phyloP scores from a whole-genome alignment of 2,888 invertebrate genomes.

The Eretmocerus hayati region DNA sequence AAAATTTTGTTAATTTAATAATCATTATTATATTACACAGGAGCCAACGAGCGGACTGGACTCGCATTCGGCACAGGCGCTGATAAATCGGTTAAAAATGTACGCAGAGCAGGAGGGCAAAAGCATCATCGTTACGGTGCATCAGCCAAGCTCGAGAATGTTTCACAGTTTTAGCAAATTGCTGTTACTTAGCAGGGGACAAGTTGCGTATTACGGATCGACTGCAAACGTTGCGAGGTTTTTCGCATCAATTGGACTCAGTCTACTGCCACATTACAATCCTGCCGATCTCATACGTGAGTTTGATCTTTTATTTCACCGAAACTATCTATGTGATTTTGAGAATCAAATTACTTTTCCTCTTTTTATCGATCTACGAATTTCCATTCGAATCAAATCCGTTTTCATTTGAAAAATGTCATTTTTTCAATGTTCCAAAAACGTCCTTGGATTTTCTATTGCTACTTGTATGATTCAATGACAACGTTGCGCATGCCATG shows the following conservation, averaged over 20 bases:
- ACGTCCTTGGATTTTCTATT: too few relatives aligned
- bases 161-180: conserved; percentile 77
- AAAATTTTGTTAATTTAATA: not conserved
- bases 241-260: conserved; percentile 64
- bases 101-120: conserved; percentile 71
- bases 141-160: conserved; percentile 78
- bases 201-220: conserved; percentile 71
- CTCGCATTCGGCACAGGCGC: conserved; percentile 68
- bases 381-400: too few relatives aligned
- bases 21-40: too few relatives aligned
- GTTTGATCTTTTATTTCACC: conserved; percentile 35
- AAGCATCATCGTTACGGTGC: conserved; percentile 71
- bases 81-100: conserved; percentile 66
- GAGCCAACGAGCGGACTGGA: conserved; percentile 79
- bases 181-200: conserved; percentile 62
- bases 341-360: too few relatives aligned
- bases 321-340: too few relatives aligned
- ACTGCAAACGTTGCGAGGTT: conserved; percentile 64
- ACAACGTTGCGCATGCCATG: too few relatives aligned
- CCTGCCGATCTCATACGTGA: conserved; percentile 78
- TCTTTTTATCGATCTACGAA: too few relatives aligned
- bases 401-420: too few relatives aligned
- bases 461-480: too few relatives aligned
- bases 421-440: too few relatives aligned
- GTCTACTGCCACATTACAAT: conserved; percentile 70